Conservation (phyloP, 2,888 invertebrate genomes). For the Morpho deidamia region DNA sequence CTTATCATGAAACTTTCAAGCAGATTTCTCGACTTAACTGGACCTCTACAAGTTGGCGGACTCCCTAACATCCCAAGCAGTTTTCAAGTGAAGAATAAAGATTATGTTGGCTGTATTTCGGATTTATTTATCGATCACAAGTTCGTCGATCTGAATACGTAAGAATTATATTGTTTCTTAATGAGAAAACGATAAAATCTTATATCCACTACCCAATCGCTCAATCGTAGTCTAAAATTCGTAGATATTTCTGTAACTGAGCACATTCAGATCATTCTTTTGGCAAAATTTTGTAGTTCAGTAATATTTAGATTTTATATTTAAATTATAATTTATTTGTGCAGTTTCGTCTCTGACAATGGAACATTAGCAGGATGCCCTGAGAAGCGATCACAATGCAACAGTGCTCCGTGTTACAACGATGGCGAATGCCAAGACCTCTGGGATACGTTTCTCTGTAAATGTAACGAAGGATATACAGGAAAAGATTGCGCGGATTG, state of each 20-base stretch:
- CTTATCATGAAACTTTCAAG: slow-evolving; percentile 10
- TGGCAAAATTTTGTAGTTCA: no score
- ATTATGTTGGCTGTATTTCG: slow-evolving; percentile 94
- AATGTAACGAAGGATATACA: slow-evolving; percentile 90
- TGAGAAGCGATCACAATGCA: slow-evolving; percentile 89
- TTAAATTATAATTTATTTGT: not conserved
- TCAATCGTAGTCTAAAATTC: no score
- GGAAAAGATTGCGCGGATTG: slow-evolving; percentile 94
- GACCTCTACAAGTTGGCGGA: slow-evolving; percentile 94
- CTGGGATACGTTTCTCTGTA: slow-evolving; percentile 93
- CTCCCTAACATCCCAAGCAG: slow-evolving; percentile 89
- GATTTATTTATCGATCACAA: slow-evolving; percentile 92
- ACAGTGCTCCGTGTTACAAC: slow-evolving; percentile 91
- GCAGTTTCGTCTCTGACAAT: slow-evolving; percentile 91
- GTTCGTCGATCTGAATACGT: slow-evolving; percentile 91
- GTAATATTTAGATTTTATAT: no score
- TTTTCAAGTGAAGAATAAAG: slow-evolving; percentile 87
- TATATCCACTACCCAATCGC: no score
- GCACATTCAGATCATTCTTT: no score
- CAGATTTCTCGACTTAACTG: slow-evolving; percentile 94
- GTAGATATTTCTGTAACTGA: no score
- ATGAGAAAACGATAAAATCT: no score
- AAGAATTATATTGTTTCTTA: slow-evolving; percentile 19
- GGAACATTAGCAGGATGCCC: slow-evolving; percentile 93
- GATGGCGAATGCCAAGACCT: slow-evolving; percentile 92